Evolutionary conservation across 2,113 vertebrate species (phyloP), one percentile per base, ranked within the genome.

Genomic region (Erythrolamprus reginae): DNA sequence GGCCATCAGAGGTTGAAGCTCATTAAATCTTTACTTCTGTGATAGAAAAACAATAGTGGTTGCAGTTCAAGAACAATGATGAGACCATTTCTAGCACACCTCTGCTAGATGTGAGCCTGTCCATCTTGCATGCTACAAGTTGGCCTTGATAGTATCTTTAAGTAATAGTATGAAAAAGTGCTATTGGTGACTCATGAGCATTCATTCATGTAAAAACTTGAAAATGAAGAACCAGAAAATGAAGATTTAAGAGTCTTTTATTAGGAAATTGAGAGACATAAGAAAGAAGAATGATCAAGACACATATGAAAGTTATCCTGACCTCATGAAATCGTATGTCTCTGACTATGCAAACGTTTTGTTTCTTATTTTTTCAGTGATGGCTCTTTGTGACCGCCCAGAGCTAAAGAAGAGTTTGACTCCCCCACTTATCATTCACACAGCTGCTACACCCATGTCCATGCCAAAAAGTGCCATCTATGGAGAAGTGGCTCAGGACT

Each of bases 361-460:
- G 4, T 94, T n/a, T 89, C 65, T 55, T 85, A 38, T 21, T n/a
- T 33, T 94, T 50, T 58, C 91, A 98, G 98, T 98, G 96, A 97
- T 98, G 92, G 98, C 98, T 92, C 97, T 98, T 95, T 98, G 98
- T 0, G 98, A 98, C 48, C 98, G 97, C 58, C 97, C 98, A 0
- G 98, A 99, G 93, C 96, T 99, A 91, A 99, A 97, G 95, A 98
- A 97, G 96, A 98, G 97, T 94, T 96, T 99, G 95, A 97, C 98
- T n/a, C 99, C 99, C 0, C 99, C 99, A 0, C 97, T 99, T 10
- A 99, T 99, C 93, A 99, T 99, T 88, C 99, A 99, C 94, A 99
- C 99, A 0, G 99, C 98, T 0, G 98, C 99, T 92, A 99, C 99
- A 0, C 99, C 99, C 0, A 99, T 99, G 98, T 98, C 99, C 1